Evolutionary conservation across 2,797 vertebrate genomes (phyloP).

Genomic region (Squalus acanthias): DNA sequence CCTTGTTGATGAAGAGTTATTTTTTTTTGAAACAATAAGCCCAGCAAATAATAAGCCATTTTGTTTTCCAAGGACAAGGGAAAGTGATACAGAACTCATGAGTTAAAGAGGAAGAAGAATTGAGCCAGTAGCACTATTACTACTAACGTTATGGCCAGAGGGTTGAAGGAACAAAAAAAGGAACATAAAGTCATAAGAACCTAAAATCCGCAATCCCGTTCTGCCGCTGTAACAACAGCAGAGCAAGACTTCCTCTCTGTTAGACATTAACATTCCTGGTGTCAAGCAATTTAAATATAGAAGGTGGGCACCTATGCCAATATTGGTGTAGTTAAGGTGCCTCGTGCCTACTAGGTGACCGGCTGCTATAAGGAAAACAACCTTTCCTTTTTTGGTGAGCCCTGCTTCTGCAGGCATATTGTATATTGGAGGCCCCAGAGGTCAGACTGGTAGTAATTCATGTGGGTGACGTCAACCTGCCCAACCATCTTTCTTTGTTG

Average conservation of each 20-base stretch:
- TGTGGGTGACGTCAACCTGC: no score
- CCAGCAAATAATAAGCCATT: neutral
- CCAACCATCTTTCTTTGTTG: no score
- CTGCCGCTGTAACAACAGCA: neutral
- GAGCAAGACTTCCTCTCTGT: neutral
- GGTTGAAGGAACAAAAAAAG: neutral
- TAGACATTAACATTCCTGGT: neutral
- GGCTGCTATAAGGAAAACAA: no score
- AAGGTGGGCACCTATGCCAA: neutral
- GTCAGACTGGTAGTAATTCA: no score
- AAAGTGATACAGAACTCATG: neutral
- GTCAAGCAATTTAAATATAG: no score
- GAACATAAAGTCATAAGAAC: neutral
- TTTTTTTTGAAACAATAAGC: neutral
- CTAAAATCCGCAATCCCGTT: neutral
- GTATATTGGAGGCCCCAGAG: no score
- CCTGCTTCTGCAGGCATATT: no score
- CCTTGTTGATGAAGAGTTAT: neutral
- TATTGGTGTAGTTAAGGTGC: neutral
- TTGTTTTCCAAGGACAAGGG: neutral
- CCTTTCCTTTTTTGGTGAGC: no score
- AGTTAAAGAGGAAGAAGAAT: neutral
- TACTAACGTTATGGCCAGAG: no score
- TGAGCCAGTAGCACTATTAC: no score
- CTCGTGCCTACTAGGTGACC: neutral